phyloP scores from a whole-genome alignment of 2,113 vertebrate genomes.

The Myrmecobius fasciatus region DNA sequence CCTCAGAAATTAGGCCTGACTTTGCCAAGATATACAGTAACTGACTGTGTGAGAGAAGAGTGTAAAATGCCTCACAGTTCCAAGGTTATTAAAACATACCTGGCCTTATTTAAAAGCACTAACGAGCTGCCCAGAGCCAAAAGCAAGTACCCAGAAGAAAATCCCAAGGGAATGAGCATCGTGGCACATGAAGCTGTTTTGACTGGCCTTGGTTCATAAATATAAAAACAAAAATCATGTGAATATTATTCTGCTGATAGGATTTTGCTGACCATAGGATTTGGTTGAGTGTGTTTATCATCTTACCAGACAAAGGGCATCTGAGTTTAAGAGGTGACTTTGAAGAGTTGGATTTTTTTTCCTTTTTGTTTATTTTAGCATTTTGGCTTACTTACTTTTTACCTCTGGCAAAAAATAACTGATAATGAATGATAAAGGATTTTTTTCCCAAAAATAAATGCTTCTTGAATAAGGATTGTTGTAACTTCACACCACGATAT shows the following conservation, averaged over 20 bases:
- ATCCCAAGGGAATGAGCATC: background rate
- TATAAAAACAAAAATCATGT: constrained; percentile 35
- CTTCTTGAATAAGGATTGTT: background rate
- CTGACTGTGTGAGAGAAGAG: constrained; percentile 78
- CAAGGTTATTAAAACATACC: constrained; percentile 85
- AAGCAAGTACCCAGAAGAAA: background rate
- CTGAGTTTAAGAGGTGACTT: constrained; percentile 29
- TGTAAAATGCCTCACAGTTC: constrained; percentile 72
- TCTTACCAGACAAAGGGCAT: constrained; percentile 51
- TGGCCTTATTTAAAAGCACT: constrained; percentile 73
- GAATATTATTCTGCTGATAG: constrained; percentile 36
- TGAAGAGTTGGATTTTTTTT: background rate
- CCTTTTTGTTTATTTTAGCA: background rate
- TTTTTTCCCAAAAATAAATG: constrained; percentile 1
- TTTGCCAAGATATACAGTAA: constrained; percentile 86
- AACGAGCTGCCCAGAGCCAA: constrained; percentile 19
- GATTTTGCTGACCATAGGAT: constrained; percentile 46
- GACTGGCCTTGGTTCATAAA: constrained; percentile 26
- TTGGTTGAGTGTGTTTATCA: constrained; percentile 64
- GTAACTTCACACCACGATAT: background rate
- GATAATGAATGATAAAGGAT: background rate
- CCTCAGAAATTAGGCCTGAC: constrained; percentile 78
- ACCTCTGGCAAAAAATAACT: constrained; percentile 12
- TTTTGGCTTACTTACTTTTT: constrained; percentile 23
- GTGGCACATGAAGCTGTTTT: background rate